Evolutionary conservation across 2,888 invertebrate genomes (phyloP), one percentile per base, ranked within the genome.

Genomic region (Papilio gigon): DNA sequence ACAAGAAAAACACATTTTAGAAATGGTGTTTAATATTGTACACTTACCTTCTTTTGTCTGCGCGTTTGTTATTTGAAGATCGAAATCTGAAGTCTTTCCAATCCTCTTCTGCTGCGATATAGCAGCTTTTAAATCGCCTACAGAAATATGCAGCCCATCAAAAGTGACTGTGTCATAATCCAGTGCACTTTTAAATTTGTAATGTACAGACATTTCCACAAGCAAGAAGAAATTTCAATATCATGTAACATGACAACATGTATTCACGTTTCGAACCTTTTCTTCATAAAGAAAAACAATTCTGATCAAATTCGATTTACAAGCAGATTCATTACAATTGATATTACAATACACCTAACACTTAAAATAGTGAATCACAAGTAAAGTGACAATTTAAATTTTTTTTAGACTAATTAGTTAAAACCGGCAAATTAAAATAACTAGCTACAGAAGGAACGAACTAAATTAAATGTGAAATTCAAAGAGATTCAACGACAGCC

Each of bases 141-240:
- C 97, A 56, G 98, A 97, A 82, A 99, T 98, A 86, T 98, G 97
- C 70, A 99, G 93, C 70, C 99, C 99, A 94, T 99, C 98, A 86
- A 99, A 98, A 44, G 98, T 97, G 73, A 99, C 95, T 9, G 98
- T 98, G 85, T 99, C 98, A 92, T 96, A 98, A 87, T 98, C 98
- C 84, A 98, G 93, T 71, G 98, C 97, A 82, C 98, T 98, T 93
- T 99, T 99, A 87, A 99, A 99, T 90, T 99, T 99, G 92, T 99
- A 99, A 90, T 99, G 99, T 76, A 99, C 98, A 82, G 98, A 98
- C 96, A 98, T 98, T 83, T 86, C 92, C 82, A 78, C 73, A 76
- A 73, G 74, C 66, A 69, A 67, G 71, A 70, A 70, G 73, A 67
- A 66, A 73, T 74, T 71, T 59, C 62, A 71, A 74, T 75, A 75